phyloP scores from a whole-genome alignment of 2,888 invertebrate species.

The Notodonta dromedarius region DNA sequence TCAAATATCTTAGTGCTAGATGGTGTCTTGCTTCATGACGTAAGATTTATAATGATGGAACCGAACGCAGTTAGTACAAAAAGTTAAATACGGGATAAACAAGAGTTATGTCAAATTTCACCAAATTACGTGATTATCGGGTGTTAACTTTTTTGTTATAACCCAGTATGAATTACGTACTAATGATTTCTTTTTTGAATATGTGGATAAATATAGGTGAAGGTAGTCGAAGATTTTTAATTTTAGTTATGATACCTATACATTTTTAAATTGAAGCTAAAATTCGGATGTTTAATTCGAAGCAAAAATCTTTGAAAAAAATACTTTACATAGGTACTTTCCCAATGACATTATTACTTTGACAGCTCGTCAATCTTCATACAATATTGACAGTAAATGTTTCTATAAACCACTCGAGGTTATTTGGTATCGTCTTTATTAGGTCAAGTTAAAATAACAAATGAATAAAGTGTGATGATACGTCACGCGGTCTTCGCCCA shows the following conservation, averaged over 20 bases:
- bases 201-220: not conserved
- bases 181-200: slow-evolving; percentile 10
- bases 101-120: too few relatives aligned
- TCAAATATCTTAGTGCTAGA: slow-evolving; percentile 39
- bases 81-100: too few relatives aligned
- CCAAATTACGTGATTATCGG: too few relatives aligned
- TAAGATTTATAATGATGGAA: slow-evolving; percentile 30
- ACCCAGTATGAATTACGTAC: slow-evolving; percentile 5
- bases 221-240: too few relatives aligned
- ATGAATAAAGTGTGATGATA: slow-evolving; percentile 22
- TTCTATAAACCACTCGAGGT: slow-evolving; percentile 11
- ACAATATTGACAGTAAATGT: not conserved
- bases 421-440: slow-evolving; percentile 18
- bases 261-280: too few relatives aligned
- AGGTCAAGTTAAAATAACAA: slow-evolving; percentile 31
- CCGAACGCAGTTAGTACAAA: not conserved
- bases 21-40: slow-evolving; percentile 35
- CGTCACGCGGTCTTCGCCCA: slow-evolving; percentile 36
- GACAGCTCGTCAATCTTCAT: not conserved
- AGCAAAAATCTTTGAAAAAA: not conserved
- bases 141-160: too few relatives aligned
- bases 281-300: not conserved
- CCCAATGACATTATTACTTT: not conserved
- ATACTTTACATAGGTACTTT: not conserved
- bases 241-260: too few relatives aligned